Base-by-base conservation (phyloP, 1,140 invertebrate genomes). In the Aplysia californica region DNA sequence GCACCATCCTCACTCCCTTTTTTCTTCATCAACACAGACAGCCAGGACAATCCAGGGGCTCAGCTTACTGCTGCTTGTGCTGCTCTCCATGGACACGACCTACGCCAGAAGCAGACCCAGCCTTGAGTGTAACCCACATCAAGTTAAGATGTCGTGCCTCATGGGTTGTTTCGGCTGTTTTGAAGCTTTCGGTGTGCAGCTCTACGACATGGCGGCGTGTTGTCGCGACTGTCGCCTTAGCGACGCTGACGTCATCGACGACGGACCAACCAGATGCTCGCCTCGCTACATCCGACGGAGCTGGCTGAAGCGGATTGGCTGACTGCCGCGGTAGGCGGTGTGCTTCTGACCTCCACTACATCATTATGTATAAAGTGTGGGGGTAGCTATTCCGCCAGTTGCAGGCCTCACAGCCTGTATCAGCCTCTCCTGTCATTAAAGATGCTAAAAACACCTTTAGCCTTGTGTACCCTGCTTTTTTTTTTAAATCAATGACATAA, bases 131-230 rank as follows among this genome's bases (percentile, higher is more conserved):
- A 79, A 83, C 56, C 78, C 80, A 15, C 41, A 67, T 29, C 26
- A 61, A 21, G 76, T 79, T 0, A 59, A 83, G 61, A 59, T 76
- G 64, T 58, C 65, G 10, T 83, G 82, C 74, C 64, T 83, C 26
- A 65, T 77, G 31, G 82, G 82, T 21, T 83, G 82, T 68, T 68
- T 80, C 5, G 66, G 61, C n/a, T 83, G 82, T 71, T 79, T 80
- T 36, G 79, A 83, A 41, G 44, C 76, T 36, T 83, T 75, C 64
- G 82, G 82, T 1, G 76, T 76, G n/a, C 33, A 67, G 38, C 5
- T 67, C 5, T 67, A 67, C 65, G 65, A 67, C 33, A 35, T 67
- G 33, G 65, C 65, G 20, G 33, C 65, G 10, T 67, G 65, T 67
- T 67, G 65, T 23, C 65, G 65, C 3, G 65, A 38, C 33, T 67